phyloP scores from a whole-genome alignment of 2,113 vertebrate species.

The Taurulus bubalis region DNA sequence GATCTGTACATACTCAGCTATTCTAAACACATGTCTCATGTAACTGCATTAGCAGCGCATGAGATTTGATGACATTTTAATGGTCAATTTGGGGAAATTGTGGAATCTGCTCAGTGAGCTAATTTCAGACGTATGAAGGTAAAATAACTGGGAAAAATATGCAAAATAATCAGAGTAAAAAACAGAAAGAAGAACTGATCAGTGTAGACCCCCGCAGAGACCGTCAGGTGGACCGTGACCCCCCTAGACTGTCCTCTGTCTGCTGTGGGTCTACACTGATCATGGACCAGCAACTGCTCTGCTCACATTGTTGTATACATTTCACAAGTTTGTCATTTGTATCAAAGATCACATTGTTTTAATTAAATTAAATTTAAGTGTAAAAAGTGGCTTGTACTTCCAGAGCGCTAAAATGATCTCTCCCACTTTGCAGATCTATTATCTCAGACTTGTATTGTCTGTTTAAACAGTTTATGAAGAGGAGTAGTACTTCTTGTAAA shows the following conservation, averaged over 20 bases:
- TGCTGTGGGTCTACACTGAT: too few species aligned
- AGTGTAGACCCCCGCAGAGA: too few species aligned
- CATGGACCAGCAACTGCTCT: too few species aligned
- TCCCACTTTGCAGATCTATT: background rate
- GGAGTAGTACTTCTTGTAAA: background rate
- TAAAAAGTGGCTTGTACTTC: background rate
- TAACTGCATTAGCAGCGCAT: constrained; percentile 9
- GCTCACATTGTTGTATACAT: too few species aligned
- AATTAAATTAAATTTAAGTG: too few species aligned
- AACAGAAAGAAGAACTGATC: background rate
- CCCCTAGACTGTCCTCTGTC: too few species aligned
- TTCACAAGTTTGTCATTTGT: too few species aligned
- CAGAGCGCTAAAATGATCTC: background rate
- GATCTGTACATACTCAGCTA: background rate
- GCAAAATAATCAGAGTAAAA: background rate
- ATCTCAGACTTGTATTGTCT: background rate
- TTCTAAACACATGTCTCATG: background rate
- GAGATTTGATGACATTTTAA: constrained; percentile 36
- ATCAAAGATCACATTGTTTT: too few species aligned
- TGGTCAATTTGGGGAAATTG: constrained; percentile 16
- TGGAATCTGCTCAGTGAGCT: constrained; percentile 6
- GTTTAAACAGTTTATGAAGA: background rate
- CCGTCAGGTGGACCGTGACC: too few species aligned
- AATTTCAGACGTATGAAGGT: background rate
- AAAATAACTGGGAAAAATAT: constrained; percentile 10